Conservation (phyloP, 2,888 invertebrate genomes). For the Acleris literana region DNA sequence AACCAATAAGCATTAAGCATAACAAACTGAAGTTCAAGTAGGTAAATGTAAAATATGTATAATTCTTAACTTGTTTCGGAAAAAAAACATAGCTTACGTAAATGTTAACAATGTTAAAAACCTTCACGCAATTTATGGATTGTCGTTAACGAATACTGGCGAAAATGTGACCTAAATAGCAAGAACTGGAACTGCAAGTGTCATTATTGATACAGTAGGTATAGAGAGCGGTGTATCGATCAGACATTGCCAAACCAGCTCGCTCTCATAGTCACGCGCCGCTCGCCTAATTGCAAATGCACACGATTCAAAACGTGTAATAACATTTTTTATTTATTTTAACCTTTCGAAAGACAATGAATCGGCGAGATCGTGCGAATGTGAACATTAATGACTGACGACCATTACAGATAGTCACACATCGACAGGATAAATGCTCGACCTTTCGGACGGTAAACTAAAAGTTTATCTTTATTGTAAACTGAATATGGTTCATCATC, state of each 20-base stretch:
- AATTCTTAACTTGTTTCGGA: no score
- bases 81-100: no score
- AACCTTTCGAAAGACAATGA: conserved; percentile 49
- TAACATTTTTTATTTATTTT: conserved; percentile 48
- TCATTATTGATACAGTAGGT: conserved; percentile 21
- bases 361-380: conserved; percentile 38
- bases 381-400: conserved; percentile 23
- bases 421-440: conserved; percentile 7
- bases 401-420: conserved; percentile 5
- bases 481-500: no score
- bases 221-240: conserved; percentile 36
- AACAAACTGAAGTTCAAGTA: no score
- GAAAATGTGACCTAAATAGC: conserved; percentile 18
- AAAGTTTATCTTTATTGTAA: no score
- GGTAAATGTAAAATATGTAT: no score
- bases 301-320: conserved; percentile 45
- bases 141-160: neutral
- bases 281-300: conserved; percentile 43
- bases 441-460: neutral
- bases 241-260: conserved; percentile 45
- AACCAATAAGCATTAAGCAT: no score
- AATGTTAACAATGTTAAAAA: no score
- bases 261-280: conserved; percentile 45
- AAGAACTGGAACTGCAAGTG: conserved; percentile 23
- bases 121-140: neutral